Evolutionary conservation across 1,140 invertebrate genomes (phyloP), one percentile per base, ranked within the genome.

Genomic region (Planococcus citri): DNA sequence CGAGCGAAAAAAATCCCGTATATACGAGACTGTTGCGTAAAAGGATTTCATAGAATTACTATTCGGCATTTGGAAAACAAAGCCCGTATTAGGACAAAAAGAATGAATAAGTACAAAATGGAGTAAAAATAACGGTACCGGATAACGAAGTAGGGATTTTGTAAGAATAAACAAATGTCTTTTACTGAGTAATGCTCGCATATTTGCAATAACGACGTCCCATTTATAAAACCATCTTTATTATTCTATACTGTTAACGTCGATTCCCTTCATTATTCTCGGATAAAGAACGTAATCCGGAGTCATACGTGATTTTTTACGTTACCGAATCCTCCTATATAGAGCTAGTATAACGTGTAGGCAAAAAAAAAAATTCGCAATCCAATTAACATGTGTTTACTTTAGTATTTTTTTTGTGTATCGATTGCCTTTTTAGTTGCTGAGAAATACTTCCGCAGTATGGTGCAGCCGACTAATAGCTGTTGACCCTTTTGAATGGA

Each of bases 1-100:
- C n/a, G n/a, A n/a, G n/a, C n/a, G n/a, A n/a, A n/a, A 25, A 25
- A 27, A 25, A 25, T 9, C 9, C 17, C 12, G 25, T n/a, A n/a
- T n/a, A n/a, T n/a, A n/a, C 10, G 22, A 64, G 60, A 64, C 25
- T 25, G 60, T 64, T 64, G 25, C 60, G 60, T 64, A 64, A 64
- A 58, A 64, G 25, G 60, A 24, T 64, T 64, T 64, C 17, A 22
- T 51, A 51, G 41, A 51, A 51, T 51, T 51, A 51, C 41, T 51
- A 51, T 51, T 51, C 41, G 41, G 41, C n/a, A 51, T 51, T 51
- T 51, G 41, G 41, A 51, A 51, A 51, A 51, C 41, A 51, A 51
- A 51, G 41, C 41, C 41, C 41, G 41, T 51, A 51, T 51, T 51
- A 51, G 12, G 41, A 51, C 41, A 20, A 51, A 51, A 51, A 17